Conservation (phyloP, 1,140 invertebrate species). For the Diorhabda carinulata region DNA sequence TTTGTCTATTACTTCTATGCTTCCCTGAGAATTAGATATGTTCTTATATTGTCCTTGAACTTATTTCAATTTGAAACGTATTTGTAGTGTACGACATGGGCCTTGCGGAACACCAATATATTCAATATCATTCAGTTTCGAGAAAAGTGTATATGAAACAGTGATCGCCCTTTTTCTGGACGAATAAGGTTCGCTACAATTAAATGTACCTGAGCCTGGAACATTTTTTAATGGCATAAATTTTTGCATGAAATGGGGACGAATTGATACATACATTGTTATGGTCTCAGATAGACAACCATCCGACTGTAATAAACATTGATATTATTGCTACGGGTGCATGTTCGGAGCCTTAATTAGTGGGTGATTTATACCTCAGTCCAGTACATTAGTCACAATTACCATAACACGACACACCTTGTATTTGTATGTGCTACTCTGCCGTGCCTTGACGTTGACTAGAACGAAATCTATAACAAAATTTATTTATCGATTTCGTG, state of each 20-base stretch:
- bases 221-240: neutral
- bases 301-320: conserved; percentile 40
- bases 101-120: too few species aligned
- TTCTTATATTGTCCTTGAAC: too few species aligned
- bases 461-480: conserved; percentile 18
- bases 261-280: neutral
- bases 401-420: conserved; percentile 43
- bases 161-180: too few species aligned
- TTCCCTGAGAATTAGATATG: too few species aligned
- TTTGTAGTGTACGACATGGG: too few species aligned
- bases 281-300: neutral
- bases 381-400: conserved; percentile 45
- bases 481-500: conserved; percentile 30
- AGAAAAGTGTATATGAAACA: too few species aligned
- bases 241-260: neutral
- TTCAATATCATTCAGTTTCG: too few species aligned
- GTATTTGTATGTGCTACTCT: conserved; percentile 34
- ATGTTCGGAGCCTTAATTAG: conserved; percentile 43
- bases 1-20: too few species aligned
- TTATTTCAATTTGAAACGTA: too few species aligned
- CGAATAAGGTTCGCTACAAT: too few species aligned
- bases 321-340: conserved; percentile 42
- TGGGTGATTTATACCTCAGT: conserved; percentile 39
- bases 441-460: conserved; percentile 26
- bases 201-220: too few species aligned